phyloP scores from a whole-genome alignment of 1,140 invertebrate genomes.

The Hydropsyche tenuis region DNA sequence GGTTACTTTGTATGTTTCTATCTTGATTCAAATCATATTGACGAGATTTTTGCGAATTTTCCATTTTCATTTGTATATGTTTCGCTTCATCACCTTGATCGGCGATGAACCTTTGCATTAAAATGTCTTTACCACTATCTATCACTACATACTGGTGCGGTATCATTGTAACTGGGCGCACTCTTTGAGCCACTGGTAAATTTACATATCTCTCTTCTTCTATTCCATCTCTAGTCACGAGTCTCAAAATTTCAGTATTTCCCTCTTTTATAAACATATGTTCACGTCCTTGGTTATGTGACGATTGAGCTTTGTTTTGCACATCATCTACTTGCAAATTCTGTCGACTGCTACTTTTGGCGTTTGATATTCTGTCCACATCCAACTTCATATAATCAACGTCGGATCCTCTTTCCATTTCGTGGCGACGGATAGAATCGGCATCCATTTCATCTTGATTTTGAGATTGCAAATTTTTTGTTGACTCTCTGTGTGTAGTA shows the following conservation, averaged over 20 bases:
- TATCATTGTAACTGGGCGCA: conserved; percentile 63
- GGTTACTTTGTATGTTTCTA: conserved; percentile 55
- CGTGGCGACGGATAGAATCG: conserved; percentile 75
- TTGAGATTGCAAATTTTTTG: conserved; percentile 58
- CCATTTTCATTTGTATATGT: conserved; percentile 65
- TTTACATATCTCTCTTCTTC: conserved; percentile 69
- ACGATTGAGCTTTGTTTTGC: conserved; percentile 54
- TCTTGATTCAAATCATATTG: conserved; percentile 54
- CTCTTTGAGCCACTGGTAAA: conserved; percentile 61
- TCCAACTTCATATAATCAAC: conserved; percentile 62
- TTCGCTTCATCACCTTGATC: conserved; percentile 72
- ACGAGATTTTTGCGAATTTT: conserved; percentile 57
- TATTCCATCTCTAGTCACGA: conserved; percentile 76
- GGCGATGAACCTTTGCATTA: conserved; percentile 81
- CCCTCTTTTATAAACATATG: conserved; percentile 81
- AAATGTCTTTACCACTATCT: conserved; percentile 78
- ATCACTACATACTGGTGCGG: conserved; percentile 68
- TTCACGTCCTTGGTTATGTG: conserved; percentile 63
- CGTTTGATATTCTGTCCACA: conserved; percentile 53
- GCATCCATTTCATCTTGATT: conserved; percentile 63
- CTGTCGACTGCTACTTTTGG: conserved; percentile 55
- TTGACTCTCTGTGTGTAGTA: conserved; percentile 59
- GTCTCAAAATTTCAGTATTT: conserved; percentile 78
- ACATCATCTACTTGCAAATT: conserved; percentile 53
- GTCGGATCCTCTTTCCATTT: conserved; percentile 78